Conservation (phyloP, 2,888 invertebrate species). For the Heliconius ethilla region DNA sequence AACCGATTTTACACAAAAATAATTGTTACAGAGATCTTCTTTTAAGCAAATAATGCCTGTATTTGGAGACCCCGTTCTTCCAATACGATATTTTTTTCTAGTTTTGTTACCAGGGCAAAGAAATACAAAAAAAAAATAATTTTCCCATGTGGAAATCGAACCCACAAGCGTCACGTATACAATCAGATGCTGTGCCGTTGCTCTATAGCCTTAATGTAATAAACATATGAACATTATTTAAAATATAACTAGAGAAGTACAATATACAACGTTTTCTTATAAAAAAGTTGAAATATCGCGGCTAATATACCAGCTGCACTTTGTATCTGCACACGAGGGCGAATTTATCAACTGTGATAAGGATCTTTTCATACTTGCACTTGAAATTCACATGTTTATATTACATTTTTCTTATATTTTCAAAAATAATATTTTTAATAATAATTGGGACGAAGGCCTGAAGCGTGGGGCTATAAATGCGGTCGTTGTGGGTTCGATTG, state of each 20-base stretch:
- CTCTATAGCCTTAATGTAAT: background rate
- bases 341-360: conserved; percentile 33
- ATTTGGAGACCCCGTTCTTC: too few relatives aligned
- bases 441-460: too few relatives aligned
- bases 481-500: too few relatives aligned
- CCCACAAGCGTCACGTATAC: background rate
- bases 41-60: too few relatives aligned
- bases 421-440: background rate
- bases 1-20: too few relatives aligned
- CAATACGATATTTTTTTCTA: too few relatives aligned
- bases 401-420: background rate
- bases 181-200: background rate
- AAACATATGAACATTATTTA: conserved; percentile 13
- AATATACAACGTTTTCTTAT: conserved; percentile 9
- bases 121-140: too few relatives aligned
- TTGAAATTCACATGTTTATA: background rate
- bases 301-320: conserved; percentile 34
- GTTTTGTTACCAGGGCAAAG: too few relatives aligned
- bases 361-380: conserved; percentile 21
- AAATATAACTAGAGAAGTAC: background rate
- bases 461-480: background rate
- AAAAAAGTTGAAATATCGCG: conserved; percentile 23
- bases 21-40: too few relatives aligned
- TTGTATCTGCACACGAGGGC: conserved; percentile 36
- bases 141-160: too few relatives aligned